These are phyloP conservation scores for Spisula solida DNA, from an alignment of 2,888 invertebrate genomes.

Conservation along the genomic window DNA sequence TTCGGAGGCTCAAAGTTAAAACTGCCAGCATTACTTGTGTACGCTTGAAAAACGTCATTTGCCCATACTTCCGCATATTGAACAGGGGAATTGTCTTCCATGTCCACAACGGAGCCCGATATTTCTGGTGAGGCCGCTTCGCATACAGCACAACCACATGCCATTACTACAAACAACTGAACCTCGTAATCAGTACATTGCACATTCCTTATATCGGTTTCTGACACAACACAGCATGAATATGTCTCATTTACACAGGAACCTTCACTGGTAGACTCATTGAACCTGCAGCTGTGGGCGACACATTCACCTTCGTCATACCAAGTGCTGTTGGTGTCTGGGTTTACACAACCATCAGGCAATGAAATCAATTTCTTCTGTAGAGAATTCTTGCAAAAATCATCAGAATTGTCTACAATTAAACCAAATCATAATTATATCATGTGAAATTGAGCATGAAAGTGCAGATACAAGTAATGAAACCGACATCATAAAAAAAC, in stretches of 20 bases:
- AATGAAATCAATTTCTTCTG: neutral
- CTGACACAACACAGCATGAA: neutral
- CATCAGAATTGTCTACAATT: neutral
- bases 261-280: too few species aligned
- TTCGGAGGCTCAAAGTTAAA: neutral
- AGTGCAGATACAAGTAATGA: too few species aligned
- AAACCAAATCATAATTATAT: too few species aligned
- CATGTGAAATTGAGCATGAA: too few species aligned
- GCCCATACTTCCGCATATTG: conserved; percentile 4
- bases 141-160: conserved; percentile 7
- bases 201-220: neutral
- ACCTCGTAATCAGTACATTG: neutral
- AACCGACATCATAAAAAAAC: too few species aligned
- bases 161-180: neutral
- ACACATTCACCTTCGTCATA: neutral
- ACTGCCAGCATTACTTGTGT: neutral
- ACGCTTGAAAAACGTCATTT: neutral
- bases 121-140: neutral
- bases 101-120: neutral
- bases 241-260: neutral
- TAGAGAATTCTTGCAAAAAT: neutral
- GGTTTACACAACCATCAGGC: neutral
- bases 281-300: neutral
- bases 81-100: neutral
- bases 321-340: neutral